Conservation (phyloP, 2,888 invertebrate species). For the Drosophila siamana region DNA sequence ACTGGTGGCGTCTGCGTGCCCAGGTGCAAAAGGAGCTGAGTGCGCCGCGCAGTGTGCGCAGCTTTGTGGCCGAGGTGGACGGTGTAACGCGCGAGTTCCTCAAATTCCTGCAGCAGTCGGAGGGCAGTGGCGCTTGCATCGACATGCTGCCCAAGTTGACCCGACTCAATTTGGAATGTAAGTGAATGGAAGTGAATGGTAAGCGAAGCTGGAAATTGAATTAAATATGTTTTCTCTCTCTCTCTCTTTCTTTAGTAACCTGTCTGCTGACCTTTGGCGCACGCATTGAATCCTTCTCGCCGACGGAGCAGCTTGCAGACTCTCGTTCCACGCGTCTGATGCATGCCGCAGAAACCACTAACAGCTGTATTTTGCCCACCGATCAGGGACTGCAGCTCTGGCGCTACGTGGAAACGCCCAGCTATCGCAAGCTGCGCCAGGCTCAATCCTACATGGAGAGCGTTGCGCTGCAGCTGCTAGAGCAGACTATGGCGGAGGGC, state of each 20-base stretch:
- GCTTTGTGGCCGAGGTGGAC: slow-evolving; percentile 89
- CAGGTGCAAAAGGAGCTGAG: slow-evolving; percentile 93
- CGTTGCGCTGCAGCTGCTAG: slow-evolving; percentile 89
- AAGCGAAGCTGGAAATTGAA: too few species aligned
- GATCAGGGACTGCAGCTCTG: slow-evolving; percentile 87
- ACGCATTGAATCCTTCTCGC: slow-evolving; percentile 89
- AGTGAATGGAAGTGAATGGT: slow-evolving; percentile 72
- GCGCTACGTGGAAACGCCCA: slow-evolving; percentile 90
- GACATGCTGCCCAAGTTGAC: slow-evolving; percentile 89
- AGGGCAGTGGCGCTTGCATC: slow-evolving; percentile 67
- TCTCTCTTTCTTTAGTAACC: slow-evolving; percentile 87
- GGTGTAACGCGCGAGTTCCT: slow-evolving; percentile 89
- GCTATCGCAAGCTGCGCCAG: slow-evolving; percentile 89
- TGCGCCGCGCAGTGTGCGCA: slow-evolving; percentile 89
- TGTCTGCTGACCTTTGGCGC: slow-evolving; percentile 90
- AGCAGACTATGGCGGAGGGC: slow-evolving; percentile 86
- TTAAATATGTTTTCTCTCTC: neutral
- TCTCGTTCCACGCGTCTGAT: slow-evolving; percentile 90
- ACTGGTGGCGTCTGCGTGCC: slow-evolving; percentile 93
- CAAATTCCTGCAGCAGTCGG: slow-evolving; percentile 84
- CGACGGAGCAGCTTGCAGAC: slow-evolving; percentile 86
- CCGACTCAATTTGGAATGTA: slow-evolving; percentile 92
- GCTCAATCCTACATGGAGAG: slow-evolving; percentile 91
- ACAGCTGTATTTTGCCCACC: slow-evolving; percentile 86
- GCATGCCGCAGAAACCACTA: slow-evolving; percentile 90